A percentile compares a stretch with the other conserved stretches of the same genome.
Conservation (phyloP, 2,797 vertebrate genomes). For the Liasis olivaceus region DNA sequence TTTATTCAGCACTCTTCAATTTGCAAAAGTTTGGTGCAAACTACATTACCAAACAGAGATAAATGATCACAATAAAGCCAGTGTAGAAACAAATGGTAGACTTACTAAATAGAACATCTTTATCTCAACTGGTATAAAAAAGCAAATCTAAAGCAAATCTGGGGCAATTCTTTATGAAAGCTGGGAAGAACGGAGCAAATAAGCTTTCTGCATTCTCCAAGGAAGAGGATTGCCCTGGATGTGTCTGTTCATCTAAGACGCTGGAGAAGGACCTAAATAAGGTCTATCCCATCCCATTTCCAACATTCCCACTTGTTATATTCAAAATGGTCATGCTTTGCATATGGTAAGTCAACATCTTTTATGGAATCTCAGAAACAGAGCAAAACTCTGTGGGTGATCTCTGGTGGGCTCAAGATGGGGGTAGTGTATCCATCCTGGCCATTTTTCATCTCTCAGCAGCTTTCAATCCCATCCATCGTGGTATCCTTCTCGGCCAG, state of each 20-base stretch:
- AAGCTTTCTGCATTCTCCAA: neutral
- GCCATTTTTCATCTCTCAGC: no score
- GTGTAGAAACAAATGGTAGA: neutral
- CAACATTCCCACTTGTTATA: no score
- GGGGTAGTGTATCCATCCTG: no score
- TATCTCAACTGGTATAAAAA: neutral
- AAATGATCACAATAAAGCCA: neutral
- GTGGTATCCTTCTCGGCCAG: no score
- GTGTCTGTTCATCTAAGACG: neutral
- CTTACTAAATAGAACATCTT: neutral
- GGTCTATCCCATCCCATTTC: no score
- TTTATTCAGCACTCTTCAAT: neutral
- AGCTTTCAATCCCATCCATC: no score
- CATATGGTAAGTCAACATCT: no score
- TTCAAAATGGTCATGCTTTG: no score
- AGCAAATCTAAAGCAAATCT: neutral
- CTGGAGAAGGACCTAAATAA: no score
- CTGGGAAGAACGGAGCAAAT: neutral
- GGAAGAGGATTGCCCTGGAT: neutral
- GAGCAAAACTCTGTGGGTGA: no score
- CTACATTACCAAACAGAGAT: neutral
- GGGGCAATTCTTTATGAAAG: neutral
- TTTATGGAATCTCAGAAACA: no score
- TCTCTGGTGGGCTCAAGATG: no score
- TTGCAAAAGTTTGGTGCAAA: neutral